These are phyloP conservation scores for Manis pentadactyla DNA, from an alignment of 2,797 vertebrate species.

Conservation along the genomic window DNA sequence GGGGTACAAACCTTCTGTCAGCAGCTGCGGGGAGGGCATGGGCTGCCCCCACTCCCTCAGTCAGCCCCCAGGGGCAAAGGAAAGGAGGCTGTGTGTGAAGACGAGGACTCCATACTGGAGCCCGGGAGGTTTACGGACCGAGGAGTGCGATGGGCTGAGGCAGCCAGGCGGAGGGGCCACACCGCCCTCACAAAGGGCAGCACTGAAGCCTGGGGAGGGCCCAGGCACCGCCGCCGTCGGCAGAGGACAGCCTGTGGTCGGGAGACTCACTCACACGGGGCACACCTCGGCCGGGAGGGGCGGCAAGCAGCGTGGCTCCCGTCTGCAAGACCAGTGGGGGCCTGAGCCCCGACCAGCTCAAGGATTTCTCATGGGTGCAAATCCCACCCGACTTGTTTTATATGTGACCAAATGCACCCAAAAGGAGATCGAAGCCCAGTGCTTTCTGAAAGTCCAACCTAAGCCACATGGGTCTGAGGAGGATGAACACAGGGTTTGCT, in stretches of 20 bases:
- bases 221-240: too few species aligned
- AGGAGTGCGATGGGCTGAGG: not conserved
- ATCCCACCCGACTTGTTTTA: not conserved
- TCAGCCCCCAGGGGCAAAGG: not conserved
- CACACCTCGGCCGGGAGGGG: too few species aligned
- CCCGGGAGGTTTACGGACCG: not conserved
- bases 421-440: not conserved
- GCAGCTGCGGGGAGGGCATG: not conserved
- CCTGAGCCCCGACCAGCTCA: not conserved
- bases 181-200: too few species aligned
- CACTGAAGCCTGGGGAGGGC: rapidly evolving
- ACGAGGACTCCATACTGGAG: not conserved
- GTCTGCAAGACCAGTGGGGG: not conserved
- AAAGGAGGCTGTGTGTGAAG: not conserved
- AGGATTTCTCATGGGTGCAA: not conserved
- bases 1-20: conserved; percentile 38
- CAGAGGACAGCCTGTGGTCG: not conserved
- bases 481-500: not conserved
- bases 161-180: not conserved
- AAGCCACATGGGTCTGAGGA: not conserved
- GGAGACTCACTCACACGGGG: not conserved
- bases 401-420: not conserved
- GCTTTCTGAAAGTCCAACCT: not conserved
- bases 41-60: not conserved
- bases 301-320: not conserved